Conservation (phyloP, 2,797 vertebrate species). For the Hapalemur alaotrensis region DNA sequence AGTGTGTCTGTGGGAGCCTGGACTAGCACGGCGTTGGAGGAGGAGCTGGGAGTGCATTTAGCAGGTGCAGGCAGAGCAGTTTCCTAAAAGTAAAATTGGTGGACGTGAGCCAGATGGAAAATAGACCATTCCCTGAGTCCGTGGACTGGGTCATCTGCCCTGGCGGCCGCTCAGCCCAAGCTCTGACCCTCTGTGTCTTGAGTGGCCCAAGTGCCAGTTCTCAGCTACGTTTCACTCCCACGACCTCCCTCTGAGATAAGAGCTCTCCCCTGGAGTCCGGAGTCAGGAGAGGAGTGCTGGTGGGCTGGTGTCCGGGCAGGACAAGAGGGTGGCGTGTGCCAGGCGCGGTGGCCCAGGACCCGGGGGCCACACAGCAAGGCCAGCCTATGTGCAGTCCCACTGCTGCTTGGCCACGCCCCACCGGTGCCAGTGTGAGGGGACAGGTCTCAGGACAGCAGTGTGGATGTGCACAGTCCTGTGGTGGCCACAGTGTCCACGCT, state of each 20-base stretch:
- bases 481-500: neutral
- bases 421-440: no score
- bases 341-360: neutral
- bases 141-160: neutral
- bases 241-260: fast-evolving
- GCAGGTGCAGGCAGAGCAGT: neutral
- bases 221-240: fast-evolving
- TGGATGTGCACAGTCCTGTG: fast-evolving
- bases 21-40: fast-evolving
- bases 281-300: fast-evolving
- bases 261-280: fast-evolving
- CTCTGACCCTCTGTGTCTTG: neutral
- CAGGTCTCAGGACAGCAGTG: fast-evolving
- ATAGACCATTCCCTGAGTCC: neutral
- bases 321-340: fast-evolving
- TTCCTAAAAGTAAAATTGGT: no score
- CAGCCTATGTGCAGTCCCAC: no score
- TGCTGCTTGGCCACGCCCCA: fast-evolving
- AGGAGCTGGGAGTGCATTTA: fast-evolving
- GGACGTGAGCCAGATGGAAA: fast-evolving
- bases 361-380: neutral
- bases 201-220: neutral
- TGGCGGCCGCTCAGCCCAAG: fast-evolving
- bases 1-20: neutral
- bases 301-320: neutral